Evolutionary conservation across 2,888 invertebrate species (phyloP), one percentile per base, ranked within the genome.

Genomic region (Dolichomitus sp.): DNA sequence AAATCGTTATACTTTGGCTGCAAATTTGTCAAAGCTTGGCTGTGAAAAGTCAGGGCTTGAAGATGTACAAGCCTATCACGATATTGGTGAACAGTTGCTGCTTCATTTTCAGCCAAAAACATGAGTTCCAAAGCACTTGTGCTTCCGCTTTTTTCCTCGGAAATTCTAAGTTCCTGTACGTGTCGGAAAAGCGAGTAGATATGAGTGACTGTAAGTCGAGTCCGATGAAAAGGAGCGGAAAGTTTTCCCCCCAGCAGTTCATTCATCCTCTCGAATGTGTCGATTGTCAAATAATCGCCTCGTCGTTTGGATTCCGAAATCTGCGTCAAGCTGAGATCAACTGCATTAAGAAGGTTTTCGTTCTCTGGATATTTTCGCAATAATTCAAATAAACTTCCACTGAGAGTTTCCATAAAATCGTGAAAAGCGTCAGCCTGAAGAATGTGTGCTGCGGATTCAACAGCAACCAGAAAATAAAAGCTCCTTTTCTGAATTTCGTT

Each of bases 21-120:
- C 88, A 93, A 79, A 70, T 95, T 95, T 4, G 94, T 94, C 80
- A 96, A 17, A 5, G 87, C 65, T 6, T 84, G 81, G 30, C 87
- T 87, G 6, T 88, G 84, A 80, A 95, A 96, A 2, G 96, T 95
- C 85, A 99, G 94, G 89, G 97, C 96, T 88, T 97, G 97, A 27
- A 99, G 93, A 74, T 96, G 94, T 78, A 97, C 95, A 48, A 98
- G 92, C 91, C 97, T 97, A 50, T 97, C 96, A 81, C 99, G 95
- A 91, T 98, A 98, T 33, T 96, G 97, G 86, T 97, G 96, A 3
- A 99, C 96, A 6, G 96, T 96, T 0, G 96, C 95, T 19, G 95
- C 94, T 57, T 96, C 96, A 27, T 94, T 95, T 94, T 98, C 98
- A 0, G 97, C 96, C 70, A 95, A 93, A 87, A 95, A 95, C 84